Evolutionary conservation across 2,797 vertebrate genomes (phyloP).

Genomic region (Pangasius krempfi): DNA sequence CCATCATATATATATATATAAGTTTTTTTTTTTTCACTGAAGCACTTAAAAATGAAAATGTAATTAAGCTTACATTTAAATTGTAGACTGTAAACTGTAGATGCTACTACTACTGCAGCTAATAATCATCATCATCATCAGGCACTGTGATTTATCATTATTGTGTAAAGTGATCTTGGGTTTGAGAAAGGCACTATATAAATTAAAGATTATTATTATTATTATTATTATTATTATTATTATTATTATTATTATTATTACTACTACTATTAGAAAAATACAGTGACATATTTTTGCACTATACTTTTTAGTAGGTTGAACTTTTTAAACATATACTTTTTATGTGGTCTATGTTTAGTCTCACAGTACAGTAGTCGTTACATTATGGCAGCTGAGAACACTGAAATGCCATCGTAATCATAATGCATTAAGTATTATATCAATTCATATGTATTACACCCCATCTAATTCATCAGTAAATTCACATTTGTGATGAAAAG

Average conservation of each 20-base stretch:
- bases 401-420: constrained; percentile 28
- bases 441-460: constrained; percentile 42
- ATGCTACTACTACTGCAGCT: not conserved
- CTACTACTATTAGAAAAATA: not conserved
- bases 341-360: not conserved
- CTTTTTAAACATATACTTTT: not conserved
- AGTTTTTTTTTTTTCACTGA: not conserved
- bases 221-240: not conserved
- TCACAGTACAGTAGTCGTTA: not conserved
- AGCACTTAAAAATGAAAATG: not conserved
- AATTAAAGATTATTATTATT: too few relatives aligned
- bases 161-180: too few relatives aligned
- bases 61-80: too few relatives aligned
- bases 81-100: too few relatives aligned
- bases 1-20: not conserved
- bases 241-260: not conserved
- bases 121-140: too few relatives aligned
- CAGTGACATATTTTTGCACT: not conserved
- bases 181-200: too few relatives aligned
- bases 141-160: too few relatives aligned
- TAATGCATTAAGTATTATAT: constrained; percentile 27
- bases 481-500: constrained; percentile 44
- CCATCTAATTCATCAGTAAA: constrained; percentile 37
- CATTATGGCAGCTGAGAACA: not conserved
- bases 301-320: not conserved